Evolutionary conservation across 2,113 vertebrate genomes (phyloP).

Genomic region (Accipiter virgatus): DNA sequence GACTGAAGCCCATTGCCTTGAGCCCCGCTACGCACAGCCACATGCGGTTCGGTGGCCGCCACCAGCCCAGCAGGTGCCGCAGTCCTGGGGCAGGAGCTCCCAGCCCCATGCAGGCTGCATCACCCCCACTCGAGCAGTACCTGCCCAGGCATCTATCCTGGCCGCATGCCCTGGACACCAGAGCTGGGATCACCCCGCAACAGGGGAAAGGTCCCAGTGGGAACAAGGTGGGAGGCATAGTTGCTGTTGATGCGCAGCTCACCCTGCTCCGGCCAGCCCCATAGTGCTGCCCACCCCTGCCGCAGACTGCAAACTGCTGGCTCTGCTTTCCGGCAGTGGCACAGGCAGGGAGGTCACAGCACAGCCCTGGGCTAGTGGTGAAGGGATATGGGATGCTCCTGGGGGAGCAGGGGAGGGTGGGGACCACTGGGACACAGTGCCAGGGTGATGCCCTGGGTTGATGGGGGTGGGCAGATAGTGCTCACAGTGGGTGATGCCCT

Average conservation of each 20-base stretch:
- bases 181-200: neutral
- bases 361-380: neutral
- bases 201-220: neutral
- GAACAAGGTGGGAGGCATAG: neutral
- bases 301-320: neutral
- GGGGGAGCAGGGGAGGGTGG: neutral
- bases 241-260: neutral
- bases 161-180: accelerated
- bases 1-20: neutral
- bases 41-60: accelerated
- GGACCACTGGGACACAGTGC: neutral
- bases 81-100: neutral
- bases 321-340: accelerated
- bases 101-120: neutral
- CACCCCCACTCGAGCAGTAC: neutral
- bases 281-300: neutral
- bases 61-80: neutral
- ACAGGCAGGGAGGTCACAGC: neutral
- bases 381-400: neutral
- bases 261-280: neutral
- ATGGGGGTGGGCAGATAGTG: neutral
- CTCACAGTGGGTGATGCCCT: neutral
- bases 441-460: neutral
- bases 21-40: neutral
- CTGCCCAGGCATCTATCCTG: neutral